Percentiles rank a stretch among this genome's conserved stretches.
phyloP scores from a whole-genome alignment of 2,113 vertebrate genomes.

The Eurypyga helias region DNA sequence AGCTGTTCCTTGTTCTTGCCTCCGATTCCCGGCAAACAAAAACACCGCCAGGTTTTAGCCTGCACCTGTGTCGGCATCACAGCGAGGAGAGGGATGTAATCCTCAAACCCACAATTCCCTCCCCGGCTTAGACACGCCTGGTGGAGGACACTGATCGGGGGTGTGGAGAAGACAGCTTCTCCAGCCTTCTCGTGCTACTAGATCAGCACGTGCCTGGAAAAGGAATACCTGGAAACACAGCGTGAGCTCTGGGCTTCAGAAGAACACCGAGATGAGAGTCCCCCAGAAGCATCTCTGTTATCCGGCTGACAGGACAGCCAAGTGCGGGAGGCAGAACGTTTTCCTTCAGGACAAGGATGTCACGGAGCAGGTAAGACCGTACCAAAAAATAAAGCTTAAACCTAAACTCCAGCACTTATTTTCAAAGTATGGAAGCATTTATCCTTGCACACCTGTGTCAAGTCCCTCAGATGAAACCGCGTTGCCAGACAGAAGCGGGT shows the following conservation, averaged over 20 bases:
- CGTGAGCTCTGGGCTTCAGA: background rate
- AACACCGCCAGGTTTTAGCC: background rate
- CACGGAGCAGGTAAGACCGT: background rate
- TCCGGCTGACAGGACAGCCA: background rate
- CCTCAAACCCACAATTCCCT: background rate
- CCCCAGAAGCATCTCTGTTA: background rate
- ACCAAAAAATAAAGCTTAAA: background rate
- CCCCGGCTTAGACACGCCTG: rapidly evolving
- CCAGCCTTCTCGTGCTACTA: background rate
- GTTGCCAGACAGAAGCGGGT: background rate
- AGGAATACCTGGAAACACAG: background rate
- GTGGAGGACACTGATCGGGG: background rate
- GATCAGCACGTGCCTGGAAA: background rate
- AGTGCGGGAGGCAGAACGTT: background rate
- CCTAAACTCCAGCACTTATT: background rate
- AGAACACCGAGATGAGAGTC: background rate
- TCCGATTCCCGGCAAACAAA: background rate
- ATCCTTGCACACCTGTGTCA: background rate
- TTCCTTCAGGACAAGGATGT: background rate
- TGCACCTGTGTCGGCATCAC: background rate
- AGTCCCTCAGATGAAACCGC: background rate
- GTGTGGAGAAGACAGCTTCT: background rate
- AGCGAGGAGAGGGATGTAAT: background rate
- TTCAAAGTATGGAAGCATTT: background rate
- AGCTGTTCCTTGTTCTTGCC: background rate